These are phyloP conservation scores for Oscheius myriophilus DNA, from an alignment of 2,888 invertebrate genomes.

Conservation along the genomic window DNA sequence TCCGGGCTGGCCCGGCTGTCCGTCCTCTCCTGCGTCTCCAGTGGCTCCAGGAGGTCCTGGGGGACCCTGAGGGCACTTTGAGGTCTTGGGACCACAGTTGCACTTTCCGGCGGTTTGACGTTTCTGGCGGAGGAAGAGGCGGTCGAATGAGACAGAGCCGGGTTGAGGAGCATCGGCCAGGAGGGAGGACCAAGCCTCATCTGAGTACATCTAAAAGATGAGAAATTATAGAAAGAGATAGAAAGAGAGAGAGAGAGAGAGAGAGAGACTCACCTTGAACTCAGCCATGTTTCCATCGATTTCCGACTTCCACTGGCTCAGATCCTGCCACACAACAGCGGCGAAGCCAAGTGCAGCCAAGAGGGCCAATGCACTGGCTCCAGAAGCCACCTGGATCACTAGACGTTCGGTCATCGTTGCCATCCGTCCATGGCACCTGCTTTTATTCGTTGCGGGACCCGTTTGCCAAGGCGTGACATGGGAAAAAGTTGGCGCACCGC, in stretches of 20 bases:
- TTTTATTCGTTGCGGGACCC: conserved; percentile 5
- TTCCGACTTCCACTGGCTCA: conserved; percentile 11
- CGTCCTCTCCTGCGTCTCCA: conserved; percentile 24
- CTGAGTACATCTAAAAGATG: conserved; percentile 4
- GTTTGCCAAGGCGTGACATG: conserved; percentile 9
- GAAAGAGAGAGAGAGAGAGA: no score
- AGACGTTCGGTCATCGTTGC: conserved; percentile 17
- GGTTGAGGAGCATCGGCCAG: not conserved
- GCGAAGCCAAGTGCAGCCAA: conserved; percentile 14
- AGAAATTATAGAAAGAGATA: not conserved
- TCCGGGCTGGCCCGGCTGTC: conserved; percentile 10
- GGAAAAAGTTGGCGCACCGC: conserved; percentile 8
- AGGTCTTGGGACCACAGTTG: conserved; percentile 22
- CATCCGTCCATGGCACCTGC: not conserved
- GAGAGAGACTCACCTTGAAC: conserved; percentile 11
- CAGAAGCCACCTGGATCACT: conserved; percentile 19
- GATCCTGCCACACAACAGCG: conserved; percentile 11
- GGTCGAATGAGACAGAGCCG: not conserved
- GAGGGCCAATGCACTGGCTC: conserved; percentile 10
- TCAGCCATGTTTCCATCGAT: conserved; percentile 9
- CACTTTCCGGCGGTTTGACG: conserved; percentile 9
- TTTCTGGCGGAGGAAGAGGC: conserved; percentile 4
- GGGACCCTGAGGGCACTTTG: conserved; percentile 24
- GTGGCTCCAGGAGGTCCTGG: conserved; percentile 24
- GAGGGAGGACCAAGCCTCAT: conserved; percentile 19